Conservation (phyloP, 2,113 vertebrate species). For the Circaetus cinerascens region DNA sequence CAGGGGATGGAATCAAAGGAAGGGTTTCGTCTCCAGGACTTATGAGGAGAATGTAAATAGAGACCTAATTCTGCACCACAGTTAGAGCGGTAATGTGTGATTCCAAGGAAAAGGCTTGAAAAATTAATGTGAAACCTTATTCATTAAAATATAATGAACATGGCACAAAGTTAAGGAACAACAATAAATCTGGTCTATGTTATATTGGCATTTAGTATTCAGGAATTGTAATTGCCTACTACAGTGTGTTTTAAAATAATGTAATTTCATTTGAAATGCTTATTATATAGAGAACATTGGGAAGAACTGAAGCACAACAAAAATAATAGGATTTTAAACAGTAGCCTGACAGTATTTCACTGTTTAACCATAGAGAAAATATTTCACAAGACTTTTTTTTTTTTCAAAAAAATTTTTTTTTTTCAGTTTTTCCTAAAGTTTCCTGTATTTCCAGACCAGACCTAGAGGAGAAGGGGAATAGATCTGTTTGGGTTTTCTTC, state of each 20-base stretch:
- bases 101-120: conserved; percentile 44
- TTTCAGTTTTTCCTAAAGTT: background rate
- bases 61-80: background rate
- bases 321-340: conserved; percentile 47
- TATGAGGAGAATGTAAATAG: conserved; percentile 2
- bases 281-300: conserved; percentile 36
- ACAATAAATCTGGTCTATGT: conserved; percentile 38
- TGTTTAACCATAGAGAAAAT: conserved; percentile 4
- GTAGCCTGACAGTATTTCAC: background rate
- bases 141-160: conserved; percentile 57
- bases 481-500: background rate
- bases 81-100: background rate
- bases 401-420: background rate
- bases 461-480: background rate
- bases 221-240: conserved; percentile 50
- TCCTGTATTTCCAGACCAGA: background rate
- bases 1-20: background rate
- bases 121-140: conserved; percentile 49
- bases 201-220: conserved; percentile 50
- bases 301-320: conserved; percentile 43
- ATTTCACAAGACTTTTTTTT: background rate
- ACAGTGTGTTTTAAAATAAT: conserved; percentile 47
- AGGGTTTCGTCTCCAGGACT: background rate
- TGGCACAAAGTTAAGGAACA: conserved; percentile 42
- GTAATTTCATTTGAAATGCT: conserved; percentile 54